phyloP scores from a whole-genome alignment of 2,888 invertebrate genomes.

The Pantelozetes paolii region DNA sequence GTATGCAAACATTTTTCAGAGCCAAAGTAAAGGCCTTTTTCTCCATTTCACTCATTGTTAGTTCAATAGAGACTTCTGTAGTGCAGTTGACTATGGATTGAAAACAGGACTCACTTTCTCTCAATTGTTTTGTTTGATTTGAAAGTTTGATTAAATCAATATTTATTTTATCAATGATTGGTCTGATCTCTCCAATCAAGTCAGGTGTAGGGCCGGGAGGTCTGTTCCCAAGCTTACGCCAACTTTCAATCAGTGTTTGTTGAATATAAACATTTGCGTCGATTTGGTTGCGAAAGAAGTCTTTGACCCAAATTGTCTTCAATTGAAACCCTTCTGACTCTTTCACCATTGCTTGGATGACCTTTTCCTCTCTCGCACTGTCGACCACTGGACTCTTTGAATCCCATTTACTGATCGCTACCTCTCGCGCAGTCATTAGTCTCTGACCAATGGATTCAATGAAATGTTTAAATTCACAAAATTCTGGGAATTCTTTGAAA shows the following conservation, averaged over 20 bases:
- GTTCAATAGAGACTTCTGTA: no score
- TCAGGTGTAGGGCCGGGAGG: neutral
- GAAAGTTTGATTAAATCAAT: no score
- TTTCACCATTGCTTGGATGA: neutral
- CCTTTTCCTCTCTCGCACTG: conserved; percentile 6
- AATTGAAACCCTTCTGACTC: neutral
- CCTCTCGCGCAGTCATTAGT: neutral
- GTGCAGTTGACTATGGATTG: no score
- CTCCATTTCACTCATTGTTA: no score
- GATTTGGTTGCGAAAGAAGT: conserved; percentile 24
- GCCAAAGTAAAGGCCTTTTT: no score
- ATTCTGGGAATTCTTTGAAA: neutral
- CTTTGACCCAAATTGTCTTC: neutral
- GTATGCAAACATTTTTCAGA: no score
- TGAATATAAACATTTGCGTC: conserved; percentile 24
- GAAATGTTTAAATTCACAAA: neutral
- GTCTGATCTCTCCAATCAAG: neutral
- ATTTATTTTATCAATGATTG: neutral
- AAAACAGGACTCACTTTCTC: no score
- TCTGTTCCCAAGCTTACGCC: neutral
- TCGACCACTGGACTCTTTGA: neutral
- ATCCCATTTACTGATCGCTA: conserved; percentile 19
- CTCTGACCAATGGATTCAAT: neutral
- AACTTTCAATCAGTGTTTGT: neutral
- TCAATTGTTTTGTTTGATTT: no score